A percentile compares a stretch with the other conserved stretches of the same genome.
phyloP scores from a whole-genome alignment of 2,113 vertebrate genomes.

The Bos indicus region DNA sequence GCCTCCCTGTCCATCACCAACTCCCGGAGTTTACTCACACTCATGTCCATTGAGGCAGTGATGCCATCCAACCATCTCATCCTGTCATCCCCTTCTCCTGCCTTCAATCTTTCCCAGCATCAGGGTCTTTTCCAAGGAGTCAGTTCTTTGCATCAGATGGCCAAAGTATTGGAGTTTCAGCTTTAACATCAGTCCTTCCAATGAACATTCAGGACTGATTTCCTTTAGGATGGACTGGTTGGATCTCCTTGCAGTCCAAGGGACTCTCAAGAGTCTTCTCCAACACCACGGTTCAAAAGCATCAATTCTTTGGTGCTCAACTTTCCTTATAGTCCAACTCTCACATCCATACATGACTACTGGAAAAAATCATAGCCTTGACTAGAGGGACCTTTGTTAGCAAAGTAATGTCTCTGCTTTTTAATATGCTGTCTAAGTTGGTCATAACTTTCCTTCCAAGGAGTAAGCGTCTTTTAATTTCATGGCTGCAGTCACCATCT shows the following conservation, averaged over 20 bases:
- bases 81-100: not conserved
- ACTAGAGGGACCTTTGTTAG: not conserved
- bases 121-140: not conserved
- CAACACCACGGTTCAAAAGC: not conserved
- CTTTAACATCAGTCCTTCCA: not conserved
- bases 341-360: not conserved
- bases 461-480: not conserved
- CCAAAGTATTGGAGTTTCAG: not conserved
- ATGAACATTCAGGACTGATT: not conserved
- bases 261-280: not conserved
- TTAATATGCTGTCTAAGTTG: not conserved
- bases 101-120: not conserved
- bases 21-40: not conserved
- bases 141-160: not conserved
- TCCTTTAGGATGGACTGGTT: not conserved
- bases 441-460: not conserved
- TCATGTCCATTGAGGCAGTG: not conserved
- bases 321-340: not conserved
- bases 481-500: not conserved
- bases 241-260: not conserved
- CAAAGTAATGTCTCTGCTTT: not conserved
- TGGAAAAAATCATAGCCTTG: not conserved
- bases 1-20: not conserved
- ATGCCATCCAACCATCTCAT: not conserved
- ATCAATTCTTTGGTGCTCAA: not conserved